Evolutionary conservation across 2,888 invertebrate genomes (phyloP).

Genomic region (Dichetophora obliterata): DNA sequence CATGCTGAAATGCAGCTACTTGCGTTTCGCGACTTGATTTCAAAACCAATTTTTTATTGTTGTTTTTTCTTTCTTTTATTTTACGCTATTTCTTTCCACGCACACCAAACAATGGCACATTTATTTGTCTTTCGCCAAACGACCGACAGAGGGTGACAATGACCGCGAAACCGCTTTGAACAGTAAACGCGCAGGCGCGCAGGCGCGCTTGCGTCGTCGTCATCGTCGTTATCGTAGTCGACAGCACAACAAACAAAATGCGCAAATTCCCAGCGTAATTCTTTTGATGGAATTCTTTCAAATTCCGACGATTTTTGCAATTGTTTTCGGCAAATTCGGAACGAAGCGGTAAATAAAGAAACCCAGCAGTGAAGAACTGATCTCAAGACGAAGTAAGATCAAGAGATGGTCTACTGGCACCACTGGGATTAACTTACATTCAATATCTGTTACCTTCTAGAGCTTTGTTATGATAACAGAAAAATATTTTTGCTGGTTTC

Average conservation of each 20-base stretch:
- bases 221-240: not conserved
- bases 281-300: constrained; percentile 60
- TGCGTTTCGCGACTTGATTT: not conserved
- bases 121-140: constrained; percentile 52
- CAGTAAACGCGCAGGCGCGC: constrained; percentile 30
- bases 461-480: no score
- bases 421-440: no score
- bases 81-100: constrained; percentile 9
- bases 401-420: no score
- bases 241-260: constrained; percentile 46
- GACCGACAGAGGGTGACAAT: constrained; percentile 58
- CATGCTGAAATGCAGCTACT: constrained; percentile 32
- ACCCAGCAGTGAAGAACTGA: not conserved
- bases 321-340: constrained; percentile 36
- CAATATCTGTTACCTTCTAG: no score
- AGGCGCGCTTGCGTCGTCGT: constrained; percentile 25
- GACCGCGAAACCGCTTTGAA: constrained; percentile 52
- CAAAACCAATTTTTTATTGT: no score
- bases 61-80: not conserved
- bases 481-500: no score
- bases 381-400: no score
- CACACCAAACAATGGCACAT: constrained; percentile 57
- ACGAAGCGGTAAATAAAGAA: constrained; percentile 5
- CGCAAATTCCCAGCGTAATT: constrained; percentile 60
- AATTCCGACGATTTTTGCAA: constrained; percentile 46